phyloP scores from a whole-genome alignment of 2,888 invertebrate genomes.

The Scaptomyza flava region DNA sequence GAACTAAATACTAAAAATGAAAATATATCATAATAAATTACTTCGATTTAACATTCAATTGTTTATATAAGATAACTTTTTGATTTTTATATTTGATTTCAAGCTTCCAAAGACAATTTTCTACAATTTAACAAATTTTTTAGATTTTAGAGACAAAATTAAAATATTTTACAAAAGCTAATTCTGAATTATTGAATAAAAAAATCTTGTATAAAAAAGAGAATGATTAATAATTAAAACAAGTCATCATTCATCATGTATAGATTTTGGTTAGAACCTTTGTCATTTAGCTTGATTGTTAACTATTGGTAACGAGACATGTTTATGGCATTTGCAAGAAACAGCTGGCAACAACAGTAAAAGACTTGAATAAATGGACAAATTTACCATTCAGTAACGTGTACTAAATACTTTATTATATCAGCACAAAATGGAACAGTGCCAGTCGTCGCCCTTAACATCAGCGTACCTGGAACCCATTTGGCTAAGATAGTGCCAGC shows the following conservation, averaged over 20 bases:
- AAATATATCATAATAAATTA: too few species aligned
- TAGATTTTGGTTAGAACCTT: neutral
- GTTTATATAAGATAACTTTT: too few species aligned
- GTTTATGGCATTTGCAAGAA: constrained; percentile 29
- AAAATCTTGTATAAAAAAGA: too few species aligned
- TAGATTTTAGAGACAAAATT: too few species aligned
- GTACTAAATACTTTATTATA: constrained; percentile 16
- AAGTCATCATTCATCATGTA: neutral
- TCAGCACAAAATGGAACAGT: constrained; percentile 15
- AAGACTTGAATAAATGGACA: constrained; percentile 13
- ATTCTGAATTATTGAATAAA: too few species aligned
- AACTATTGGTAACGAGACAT: constrained; percentile 42
- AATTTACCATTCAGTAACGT: constrained; percentile 38
- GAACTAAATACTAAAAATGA: too few species aligned
- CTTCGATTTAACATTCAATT: too few species aligned
- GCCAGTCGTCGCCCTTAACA: constrained; percentile 56
- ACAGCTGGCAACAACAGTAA: constrained; percentile 56
- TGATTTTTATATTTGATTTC: too few species aligned
- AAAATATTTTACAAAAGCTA: too few species aligned
- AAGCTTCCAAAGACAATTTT: too few species aligned
- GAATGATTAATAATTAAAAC: too few species aligned
- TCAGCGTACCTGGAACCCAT: constrained; percentile 40
- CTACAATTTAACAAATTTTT: too few species aligned
- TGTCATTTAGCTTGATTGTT: constrained; percentile 14
- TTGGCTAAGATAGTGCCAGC: constrained; percentile 25